These are phyloP conservation scores for Aix galericulata DNA, from an alignment of 2,113 vertebrate genomes.

Conservation along the genomic window DNA sequence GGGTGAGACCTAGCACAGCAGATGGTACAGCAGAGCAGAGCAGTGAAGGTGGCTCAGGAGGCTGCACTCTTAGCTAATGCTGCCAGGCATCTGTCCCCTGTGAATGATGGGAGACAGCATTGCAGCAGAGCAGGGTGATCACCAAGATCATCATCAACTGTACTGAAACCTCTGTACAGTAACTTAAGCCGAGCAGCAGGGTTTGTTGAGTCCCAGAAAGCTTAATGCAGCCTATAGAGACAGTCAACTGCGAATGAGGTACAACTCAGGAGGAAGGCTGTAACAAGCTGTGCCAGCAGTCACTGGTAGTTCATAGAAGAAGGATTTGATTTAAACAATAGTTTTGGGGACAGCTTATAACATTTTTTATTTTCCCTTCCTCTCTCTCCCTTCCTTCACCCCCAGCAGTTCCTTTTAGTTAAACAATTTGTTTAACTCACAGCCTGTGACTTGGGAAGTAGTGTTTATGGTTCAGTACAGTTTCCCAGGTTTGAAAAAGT, in stretches of 20 bases:
- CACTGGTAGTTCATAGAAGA: neutral
- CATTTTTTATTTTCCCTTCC: neutral
- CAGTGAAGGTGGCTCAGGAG: neutral
- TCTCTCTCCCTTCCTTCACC: neutral
- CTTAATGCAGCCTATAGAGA: accelerated
- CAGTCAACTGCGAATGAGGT: neutral
- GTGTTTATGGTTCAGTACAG: neutral
- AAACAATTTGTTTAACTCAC: neutral
- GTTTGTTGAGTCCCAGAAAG: neutral
- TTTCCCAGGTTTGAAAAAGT: neutral
- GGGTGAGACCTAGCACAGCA: neutral
- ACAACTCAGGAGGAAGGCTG: neutral
- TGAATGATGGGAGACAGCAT: neutral
- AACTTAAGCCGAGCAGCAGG: neutral
- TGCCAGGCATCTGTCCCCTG: neutral
- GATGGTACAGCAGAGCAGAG: neutral
- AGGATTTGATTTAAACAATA: neutral
- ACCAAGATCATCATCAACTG: neutral
- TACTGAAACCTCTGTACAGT: neutral
- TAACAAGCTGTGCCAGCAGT: neutral
- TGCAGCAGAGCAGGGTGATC: neutral
- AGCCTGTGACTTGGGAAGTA: neutral
- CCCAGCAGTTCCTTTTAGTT: neutral
- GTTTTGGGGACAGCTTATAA: neutral
- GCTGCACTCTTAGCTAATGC: neutral